Percentiles rank a stretch among this genome's conserved stretches.
phyloP scores from a whole-genome alignment of 1,140 invertebrate genomes.

The Drosophila micromelanica region DNA sequence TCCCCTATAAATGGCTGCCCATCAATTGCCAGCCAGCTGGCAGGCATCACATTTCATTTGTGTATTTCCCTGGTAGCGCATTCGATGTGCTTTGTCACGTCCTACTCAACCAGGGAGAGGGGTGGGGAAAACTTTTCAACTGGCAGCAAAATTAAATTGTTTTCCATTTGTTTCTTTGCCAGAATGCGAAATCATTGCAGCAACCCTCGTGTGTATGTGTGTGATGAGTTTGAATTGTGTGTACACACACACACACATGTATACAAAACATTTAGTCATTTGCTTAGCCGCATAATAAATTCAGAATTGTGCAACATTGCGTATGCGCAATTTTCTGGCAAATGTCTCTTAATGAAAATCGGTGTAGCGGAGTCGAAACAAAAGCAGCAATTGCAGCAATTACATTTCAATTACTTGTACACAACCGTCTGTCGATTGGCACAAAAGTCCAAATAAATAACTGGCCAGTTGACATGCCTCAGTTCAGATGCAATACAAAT shows the following conservation, averaged over 20 bases:
- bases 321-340: slow-evolving; percentile 37
- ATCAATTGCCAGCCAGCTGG: slow-evolving; percentile 34
- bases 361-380: slow-evolving; percentile 1
- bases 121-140: slow-evolving; percentile 9
- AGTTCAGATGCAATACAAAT: background rate
- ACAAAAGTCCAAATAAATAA: slow-evolving; percentile 42
- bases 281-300: background rate
- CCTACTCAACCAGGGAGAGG: background rate
- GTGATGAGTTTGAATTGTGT: background rate
- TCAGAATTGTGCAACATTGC: slow-evolving; percentile 19
- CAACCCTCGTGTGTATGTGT: slow-evolving; percentile 17
- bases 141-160: slow-evolving; percentile 32
- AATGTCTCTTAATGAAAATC: slow-evolving; percentile 32
- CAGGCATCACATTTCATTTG: slow-evolving; percentile 37
- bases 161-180: slow-evolving; percentile 30
- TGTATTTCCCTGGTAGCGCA: slow-evolving; percentile 1
- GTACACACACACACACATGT: background rate
- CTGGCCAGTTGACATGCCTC: slow-evolving; percentile 10
- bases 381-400: slow-evolving; percentile 42
- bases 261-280: background rate
- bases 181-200: slow-evolving; percentile 46
- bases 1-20: slow-evolving; percentile 20
- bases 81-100: slow-evolving; percentile 32
- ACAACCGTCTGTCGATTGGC: slow-evolving; percentile 53
- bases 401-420: slow-evolving; percentile 73